phyloP scores from a whole-genome alignment of 2,113 vertebrate genomes.

The Crotophaga sulcirostris region DNA sequence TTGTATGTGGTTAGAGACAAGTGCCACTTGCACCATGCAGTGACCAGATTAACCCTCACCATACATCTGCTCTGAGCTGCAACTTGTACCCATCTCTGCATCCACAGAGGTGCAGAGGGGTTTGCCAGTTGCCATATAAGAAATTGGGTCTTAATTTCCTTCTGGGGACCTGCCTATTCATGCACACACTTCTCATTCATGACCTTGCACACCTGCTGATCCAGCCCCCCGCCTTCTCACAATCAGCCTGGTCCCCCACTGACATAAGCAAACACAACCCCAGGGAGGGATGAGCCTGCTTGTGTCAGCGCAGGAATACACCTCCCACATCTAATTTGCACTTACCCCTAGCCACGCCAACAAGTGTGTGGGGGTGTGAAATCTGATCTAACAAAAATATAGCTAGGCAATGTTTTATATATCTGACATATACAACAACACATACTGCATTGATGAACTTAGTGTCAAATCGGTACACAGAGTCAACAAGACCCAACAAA shows the following conservation, averaged over 20 bases:
- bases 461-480: neutral
- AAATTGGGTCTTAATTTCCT: neutral
- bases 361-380: neutral
- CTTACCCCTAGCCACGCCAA: neutral
- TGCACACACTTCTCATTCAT: neutral
- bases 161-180: neutral
- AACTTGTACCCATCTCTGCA: neutral
- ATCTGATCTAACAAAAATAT: neutral
- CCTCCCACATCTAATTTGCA: neutral
- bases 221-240: neutral
- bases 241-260: neutral
- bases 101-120: neutral
- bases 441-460: neutral
- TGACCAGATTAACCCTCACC: neutral
- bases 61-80: neutral
- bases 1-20: neutral
- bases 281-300: neutral
- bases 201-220: neutral
- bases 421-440: neutral
- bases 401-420: neutral
- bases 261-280: neutral
- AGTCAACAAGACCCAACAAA: neutral
- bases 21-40: neutral
- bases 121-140: neutral
- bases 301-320: neutral